phyloP scores from a whole-genome alignment of 1,140 invertebrate genomes.

The Drosophila yakuba region DNA sequence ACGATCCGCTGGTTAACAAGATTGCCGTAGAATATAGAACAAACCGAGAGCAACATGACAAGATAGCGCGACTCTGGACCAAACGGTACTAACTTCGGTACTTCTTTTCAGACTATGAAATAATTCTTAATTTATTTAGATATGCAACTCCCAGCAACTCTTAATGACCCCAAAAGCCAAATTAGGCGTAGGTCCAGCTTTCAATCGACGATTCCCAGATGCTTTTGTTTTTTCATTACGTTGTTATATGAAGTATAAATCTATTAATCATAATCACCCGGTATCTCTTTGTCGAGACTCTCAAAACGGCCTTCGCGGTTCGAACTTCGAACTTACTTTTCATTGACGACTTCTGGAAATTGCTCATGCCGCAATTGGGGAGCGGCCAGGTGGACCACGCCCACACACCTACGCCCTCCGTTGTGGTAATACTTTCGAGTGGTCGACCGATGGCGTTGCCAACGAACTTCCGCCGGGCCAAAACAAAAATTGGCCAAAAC shows the following conservation, averaged over 20 bases:
- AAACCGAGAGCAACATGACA: slow-evolving; percentile 98
- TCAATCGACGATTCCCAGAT: neutral
- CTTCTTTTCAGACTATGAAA: rapidly evolving
- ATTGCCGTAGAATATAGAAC: slow-evolving; percentile 99
- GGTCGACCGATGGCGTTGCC: slow-evolving; percentile 53
- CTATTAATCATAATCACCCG: neutral
- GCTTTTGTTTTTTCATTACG: neutral
- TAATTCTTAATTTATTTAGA: neutral
- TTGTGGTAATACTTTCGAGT: slow-evolving; percentile 63
- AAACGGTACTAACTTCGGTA: slow-evolving; percentile 92
- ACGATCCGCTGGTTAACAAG: slow-evolving; percentile 98
- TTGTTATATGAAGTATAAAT: no score
- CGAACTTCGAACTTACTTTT: slow-evolving; percentile 25
- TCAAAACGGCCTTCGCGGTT: no score
- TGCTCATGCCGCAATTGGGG: slow-evolving; percentile 66
- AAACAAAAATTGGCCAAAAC: slow-evolving; percentile 35
- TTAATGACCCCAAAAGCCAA: neutral
- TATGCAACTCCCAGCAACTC: slow-evolving; percentile 42
- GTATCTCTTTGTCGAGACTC: neutral
- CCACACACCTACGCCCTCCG: slow-evolving; percentile 14
- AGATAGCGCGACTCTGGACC: slow-evolving; percentile 98
- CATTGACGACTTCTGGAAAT: slow-evolving; percentile 80
- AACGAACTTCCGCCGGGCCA: slow-evolving; percentile 42
- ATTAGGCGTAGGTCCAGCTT: neutral
- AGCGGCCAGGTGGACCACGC: slow-evolving; percentile 13